Evolutionary conservation across 2,888 invertebrate genomes (phyloP), one percentile per base, ranked within the genome.

Genomic region (Plusia festucae): DNA sequence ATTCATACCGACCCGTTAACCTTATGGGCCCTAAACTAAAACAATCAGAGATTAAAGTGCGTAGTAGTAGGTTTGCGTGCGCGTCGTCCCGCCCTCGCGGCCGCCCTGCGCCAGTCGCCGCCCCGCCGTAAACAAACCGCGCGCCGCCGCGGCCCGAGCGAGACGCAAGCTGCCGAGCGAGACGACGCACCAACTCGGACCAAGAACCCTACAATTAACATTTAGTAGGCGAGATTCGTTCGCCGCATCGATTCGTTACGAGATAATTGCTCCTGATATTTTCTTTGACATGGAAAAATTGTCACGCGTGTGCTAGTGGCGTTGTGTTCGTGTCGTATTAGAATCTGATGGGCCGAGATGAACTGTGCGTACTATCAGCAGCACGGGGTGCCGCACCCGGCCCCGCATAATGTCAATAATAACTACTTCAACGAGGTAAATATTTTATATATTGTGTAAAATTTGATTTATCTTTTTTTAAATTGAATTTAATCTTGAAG

Each of bases 191-290:
- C 84, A 83, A 83, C 84, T 78, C 82, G 86, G 82, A 88, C 88
- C 85, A 82, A 88, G 85, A 90, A 94, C 92, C 94, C 95, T 92
- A 88, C 95, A 95, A 95, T 95, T 95, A 79, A 77, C 80, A 80
- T 77, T 78, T 78, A 95, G 94, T 94, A 91, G 91, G 89, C 93
- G 91, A 94, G 94, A 93, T 95, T 93, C 94, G 92, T 91, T 90
- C 94, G 94, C 88, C 91, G 93, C 93, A 94, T 94, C 94, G 92
- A 93, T 94, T 94, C 94, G 94, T 94, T 90, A 93, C 93, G 90
- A 88, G 90, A 91, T 94, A 94, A 94, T 93, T 93, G 92, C 90
- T 91, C 91, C 89, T 84, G 81, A 83, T 86, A 90, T 90, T 92
- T 92, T 89, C 86, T 88, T 86, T 87, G 82, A 85, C 83, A 84